These are phyloP conservation scores for Drosophila neocordata DNA, from an alignment of 1,140 invertebrate genomes.

Conservation along the genomic window DNA sequence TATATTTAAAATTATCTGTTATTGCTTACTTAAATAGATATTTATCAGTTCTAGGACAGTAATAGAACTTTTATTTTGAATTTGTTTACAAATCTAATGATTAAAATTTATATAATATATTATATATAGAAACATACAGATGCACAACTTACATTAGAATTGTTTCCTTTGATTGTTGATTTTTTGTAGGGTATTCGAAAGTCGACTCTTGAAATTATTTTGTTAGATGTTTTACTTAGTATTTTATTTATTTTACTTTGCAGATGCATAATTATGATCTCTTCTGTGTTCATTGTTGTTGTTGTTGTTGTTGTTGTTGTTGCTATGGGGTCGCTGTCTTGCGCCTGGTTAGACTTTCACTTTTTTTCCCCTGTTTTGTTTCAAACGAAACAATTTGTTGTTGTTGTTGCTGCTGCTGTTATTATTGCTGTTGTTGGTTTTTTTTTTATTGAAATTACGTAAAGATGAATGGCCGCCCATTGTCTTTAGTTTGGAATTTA, in stretches of 20 bases:
- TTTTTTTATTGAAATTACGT: conserved; percentile 71
- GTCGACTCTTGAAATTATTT: neutral
- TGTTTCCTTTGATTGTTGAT: neutral
- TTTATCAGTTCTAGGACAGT: too few species aligned
- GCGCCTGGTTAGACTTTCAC: conserved; percentile 64
- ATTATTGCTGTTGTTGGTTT: conserved; percentile 32
- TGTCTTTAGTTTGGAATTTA: conserved; percentile 59
- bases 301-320: conserved; percentile 18
- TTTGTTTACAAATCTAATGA: too few species aligned
- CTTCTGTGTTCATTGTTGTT: conserved; percentile 22
- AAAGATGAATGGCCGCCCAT: conserved; percentile 77
- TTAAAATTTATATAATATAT: too few species aligned
- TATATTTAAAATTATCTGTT: too few species aligned
- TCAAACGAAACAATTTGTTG: conserved; percentile 62
- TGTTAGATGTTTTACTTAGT: neutral
- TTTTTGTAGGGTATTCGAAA: neutral
- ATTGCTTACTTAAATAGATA: too few species aligned
- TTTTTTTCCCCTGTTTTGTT: conserved; percentile 70
- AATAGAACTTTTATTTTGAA: too few species aligned
- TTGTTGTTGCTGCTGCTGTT: conserved; percentile 26
- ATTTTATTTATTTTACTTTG: conserved; percentile 21
- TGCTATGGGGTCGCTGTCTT: conserved; percentile 21
- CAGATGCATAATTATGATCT: conserved; percentile 64
- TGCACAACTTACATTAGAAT: too few species aligned
- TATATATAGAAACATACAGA: too few species aligned